Conservation (phyloP, 2,888 invertebrate genomes). For the Euproctis similis region DNA sequence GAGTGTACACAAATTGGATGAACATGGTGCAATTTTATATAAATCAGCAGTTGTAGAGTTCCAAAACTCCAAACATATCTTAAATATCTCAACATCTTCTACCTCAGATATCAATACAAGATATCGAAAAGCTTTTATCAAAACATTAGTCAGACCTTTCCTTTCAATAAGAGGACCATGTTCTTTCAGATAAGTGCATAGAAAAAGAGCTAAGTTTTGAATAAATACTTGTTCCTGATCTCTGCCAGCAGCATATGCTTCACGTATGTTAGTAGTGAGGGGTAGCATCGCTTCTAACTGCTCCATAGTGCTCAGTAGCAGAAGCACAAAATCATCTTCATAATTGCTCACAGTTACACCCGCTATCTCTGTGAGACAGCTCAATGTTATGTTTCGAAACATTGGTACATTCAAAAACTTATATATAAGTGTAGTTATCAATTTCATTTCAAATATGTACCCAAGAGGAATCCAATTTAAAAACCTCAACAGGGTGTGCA, state of each 20-base stretch:
- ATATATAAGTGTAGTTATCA: slow-evolving; percentile 94
- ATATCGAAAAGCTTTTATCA: slow-evolving; percentile 90
- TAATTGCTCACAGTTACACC: slow-evolving; percentile 92
- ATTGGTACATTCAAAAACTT: slow-evolving; percentile 98
- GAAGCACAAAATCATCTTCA: slow-evolving; percentile 91
- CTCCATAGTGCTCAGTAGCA: slow-evolving; percentile 94
- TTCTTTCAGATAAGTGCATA: slow-evolving; percentile 97
- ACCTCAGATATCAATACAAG: slow-evolving; percentile 96
- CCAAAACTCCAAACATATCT: slow-evolving; percentile 99
- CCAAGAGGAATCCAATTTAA: slow-evolving; percentile 99
- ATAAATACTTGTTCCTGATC: slow-evolving; percentile 99
- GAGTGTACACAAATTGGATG: slow-evolving; percentile 54
- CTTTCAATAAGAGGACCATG: slow-evolving; percentile 93
- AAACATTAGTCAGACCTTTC: slow-evolving; percentile 82
- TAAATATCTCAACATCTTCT: slow-evolving; percentile 99
- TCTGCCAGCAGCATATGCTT: slow-evolving; percentile 93
- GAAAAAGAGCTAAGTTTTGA: slow-evolving; percentile 97
- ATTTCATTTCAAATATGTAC: slow-evolving; percentile 99
- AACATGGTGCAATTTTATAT: slow-evolving; percentile 90
- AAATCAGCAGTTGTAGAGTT: slow-evolving; percentile 93
- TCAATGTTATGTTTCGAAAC: slow-evolving; percentile 98
- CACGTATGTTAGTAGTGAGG: slow-evolving; percentile 91
- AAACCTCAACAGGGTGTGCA: slow-evolving; percentile 96
- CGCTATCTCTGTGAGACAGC: slow-evolving; percentile 98
- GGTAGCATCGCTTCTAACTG: slow-evolving; percentile 95